A percentile compares a stretch with the other conserved stretches of the same genome.
These are phyloP conservation scores for Pyralis farinalis DNA, from an alignment of 2,888 invertebrate genomes.

Conservation along the genomic window DNA sequence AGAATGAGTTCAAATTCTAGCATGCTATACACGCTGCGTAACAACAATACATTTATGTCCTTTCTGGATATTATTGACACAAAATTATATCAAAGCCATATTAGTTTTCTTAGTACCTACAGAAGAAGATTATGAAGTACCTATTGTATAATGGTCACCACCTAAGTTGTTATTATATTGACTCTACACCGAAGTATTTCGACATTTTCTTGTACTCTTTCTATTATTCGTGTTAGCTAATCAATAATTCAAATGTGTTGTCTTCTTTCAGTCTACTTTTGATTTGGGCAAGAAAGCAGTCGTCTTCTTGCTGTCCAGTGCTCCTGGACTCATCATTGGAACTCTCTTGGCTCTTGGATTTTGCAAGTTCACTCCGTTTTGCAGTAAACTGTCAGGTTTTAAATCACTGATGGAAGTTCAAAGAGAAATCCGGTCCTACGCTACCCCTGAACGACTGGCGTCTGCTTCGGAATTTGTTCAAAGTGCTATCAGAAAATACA, in stretches of 20 bases:
- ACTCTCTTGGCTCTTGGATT: constrained; percentile 64
- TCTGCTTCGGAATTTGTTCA: constrained; percentile 71
- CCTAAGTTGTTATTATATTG: too few relatives aligned
- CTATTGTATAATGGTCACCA: too few relatives aligned
- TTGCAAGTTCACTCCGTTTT: constrained; percentile 79
- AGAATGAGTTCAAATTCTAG: too few relatives aligned
- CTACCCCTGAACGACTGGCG: constrained; percentile 74
- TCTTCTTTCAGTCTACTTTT: constrained; percentile 24
- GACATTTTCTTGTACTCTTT: too few relatives aligned
- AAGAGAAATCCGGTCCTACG: constrained; percentile 57
- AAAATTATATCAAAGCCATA: too few relatives aligned
- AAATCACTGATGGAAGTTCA: constrained; percentile 32
- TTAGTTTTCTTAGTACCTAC: too few relatives aligned
- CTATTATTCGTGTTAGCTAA: too few relatives aligned
- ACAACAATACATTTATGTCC: too few relatives aligned
- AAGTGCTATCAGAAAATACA: constrained; percentile 76
- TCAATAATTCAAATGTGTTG: not conserved
- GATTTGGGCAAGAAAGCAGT: constrained; percentile 22
- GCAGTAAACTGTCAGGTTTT: constrained; percentile 63
- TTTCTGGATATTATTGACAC: too few relatives aligned
- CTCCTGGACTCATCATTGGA: constrained; percentile 30
- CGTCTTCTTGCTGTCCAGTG: constrained; percentile 24
- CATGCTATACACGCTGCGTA: too few relatives aligned
- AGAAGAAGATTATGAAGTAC: too few relatives aligned
- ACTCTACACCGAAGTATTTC: too few relatives aligned